Conservation (phyloP, 2,113 vertebrate genomes). For the Caloenas nicobarica region DNA sequence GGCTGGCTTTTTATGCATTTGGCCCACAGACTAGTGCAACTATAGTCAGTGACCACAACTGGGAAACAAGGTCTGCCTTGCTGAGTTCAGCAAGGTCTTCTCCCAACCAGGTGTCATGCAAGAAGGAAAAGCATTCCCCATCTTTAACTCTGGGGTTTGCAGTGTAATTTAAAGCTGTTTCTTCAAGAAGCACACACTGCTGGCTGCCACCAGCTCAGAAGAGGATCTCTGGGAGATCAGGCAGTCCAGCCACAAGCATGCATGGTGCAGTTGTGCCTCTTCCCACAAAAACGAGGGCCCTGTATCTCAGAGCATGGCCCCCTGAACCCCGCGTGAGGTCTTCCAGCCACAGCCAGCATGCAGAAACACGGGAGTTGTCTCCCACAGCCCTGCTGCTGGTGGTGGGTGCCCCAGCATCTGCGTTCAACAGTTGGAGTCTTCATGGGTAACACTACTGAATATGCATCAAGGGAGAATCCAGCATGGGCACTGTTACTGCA, state of each 20-base stretch:
- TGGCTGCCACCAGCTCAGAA: background rate
- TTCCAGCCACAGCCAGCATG: rapidly evolving
- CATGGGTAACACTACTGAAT: background rate
- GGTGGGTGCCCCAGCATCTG: background rate
- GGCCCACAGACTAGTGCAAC: background rate
- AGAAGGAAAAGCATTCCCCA: background rate
- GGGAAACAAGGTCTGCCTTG: background rate
- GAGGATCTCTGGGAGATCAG: background rate
- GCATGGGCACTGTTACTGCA: background rate
- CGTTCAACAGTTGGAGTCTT: rapidly evolving
- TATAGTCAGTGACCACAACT: background rate
- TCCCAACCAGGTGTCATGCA: background rate
- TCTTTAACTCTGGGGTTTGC: background rate
- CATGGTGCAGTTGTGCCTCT: background rate
- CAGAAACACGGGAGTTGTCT: background rate
- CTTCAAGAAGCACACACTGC: background rate
- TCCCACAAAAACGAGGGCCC: background rate
- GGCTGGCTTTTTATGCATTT: background rate
- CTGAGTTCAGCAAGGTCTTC: background rate
- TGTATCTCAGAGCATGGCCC: rapidly evolving
- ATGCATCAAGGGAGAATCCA: background rate
- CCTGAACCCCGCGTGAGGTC: rapidly evolving
- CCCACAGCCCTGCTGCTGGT: background rate
- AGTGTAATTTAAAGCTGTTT: background rate
- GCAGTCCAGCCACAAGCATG: background rate